These are phyloP conservation scores for Pundamilia nyererei DNA, from an alignment of 2,113 vertebrate genomes.

Conservation along the genomic window DNA sequence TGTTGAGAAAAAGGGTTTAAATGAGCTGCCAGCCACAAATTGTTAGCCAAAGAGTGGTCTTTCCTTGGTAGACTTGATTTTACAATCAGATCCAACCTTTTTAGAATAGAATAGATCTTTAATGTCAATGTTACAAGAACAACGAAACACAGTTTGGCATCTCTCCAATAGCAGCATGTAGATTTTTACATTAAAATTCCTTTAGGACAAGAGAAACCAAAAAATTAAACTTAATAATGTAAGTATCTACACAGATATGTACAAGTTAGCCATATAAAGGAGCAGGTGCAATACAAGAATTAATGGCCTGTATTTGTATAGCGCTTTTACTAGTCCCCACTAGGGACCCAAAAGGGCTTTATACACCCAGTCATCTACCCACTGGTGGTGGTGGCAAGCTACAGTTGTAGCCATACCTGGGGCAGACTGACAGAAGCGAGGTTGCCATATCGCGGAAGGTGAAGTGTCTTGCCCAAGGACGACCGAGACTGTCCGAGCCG, in stretches of 20 bases:
- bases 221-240: background rate
- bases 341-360: no score
- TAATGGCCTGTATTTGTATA: no score
- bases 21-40: background rate
- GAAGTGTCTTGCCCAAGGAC: no score
- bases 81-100: background rate
- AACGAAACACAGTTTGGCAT: background rate
- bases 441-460: no score
- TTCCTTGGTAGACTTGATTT: background rate
- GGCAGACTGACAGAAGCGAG: no score
- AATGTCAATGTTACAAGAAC: background rate
- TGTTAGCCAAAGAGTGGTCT: background rate
- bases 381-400: no score
- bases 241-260: background rate
- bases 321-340: no score
- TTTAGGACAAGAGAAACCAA: background rate
- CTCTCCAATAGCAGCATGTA: background rate
- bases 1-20: background rate
- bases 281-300: background rate
- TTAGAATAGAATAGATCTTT: background rate
- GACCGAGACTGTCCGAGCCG: accelerated
- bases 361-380: no score
- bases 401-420: no score
- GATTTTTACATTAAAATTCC: background rate
- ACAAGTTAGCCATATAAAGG: background rate